Base-by-base conservation (phyloP, 2,888 invertebrate genomes). In the Rhyacophila evoluta region DNA sequence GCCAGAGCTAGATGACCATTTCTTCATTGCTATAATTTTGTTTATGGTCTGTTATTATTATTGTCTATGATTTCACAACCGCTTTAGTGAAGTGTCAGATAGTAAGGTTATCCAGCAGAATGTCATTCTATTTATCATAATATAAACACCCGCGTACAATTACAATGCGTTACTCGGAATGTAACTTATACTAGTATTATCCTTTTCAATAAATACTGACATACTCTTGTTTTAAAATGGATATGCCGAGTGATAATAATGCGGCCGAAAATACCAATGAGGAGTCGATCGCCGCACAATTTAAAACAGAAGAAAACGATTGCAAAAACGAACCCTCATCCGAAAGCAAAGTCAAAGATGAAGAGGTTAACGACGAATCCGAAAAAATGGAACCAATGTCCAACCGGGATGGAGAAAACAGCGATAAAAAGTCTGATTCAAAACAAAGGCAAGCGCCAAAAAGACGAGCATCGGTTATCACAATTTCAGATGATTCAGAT, bases 401-500 rank as follows among this genome's bases (percentile, higher is more conserved):
- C 55, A 25, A 8, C 19, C 55, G 55, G 10, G 55, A 25, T 25
- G 38, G n/a, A 39, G 41, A 73, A 15, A 25, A 39, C n/a, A 6
- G 15, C 8, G 29, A 19, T n/a, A 27, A n/a, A 37, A 37, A 12
- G 33, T 25, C 28, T 1, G 74, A 55, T 4, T 4, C 29, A 1
- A 28, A 28, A 27, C 38, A 1, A 8, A 74, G 38, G 25, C 79
- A 79, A 25, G 74, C 79, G 8, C 76, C 75, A n/a, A 81, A 81
- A 67, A 71, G 81, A 73, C 67, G 79, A 39, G 39, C 77, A 4
- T 79, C 79, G 11, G 80, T 79, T 38, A 79, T 79, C 15, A 77
- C 77, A 0, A 79, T 79, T 41, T 79, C 79, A 25, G 55, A 55
- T 55, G 55, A 55, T 55, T 70, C 72, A 0, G 89, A 89, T 0